These are phyloP conservation scores for Ptilorrhoa leucosticta DNA, from an alignment of 2,113 vertebrate species.

Conservation along the genomic window DNA sequence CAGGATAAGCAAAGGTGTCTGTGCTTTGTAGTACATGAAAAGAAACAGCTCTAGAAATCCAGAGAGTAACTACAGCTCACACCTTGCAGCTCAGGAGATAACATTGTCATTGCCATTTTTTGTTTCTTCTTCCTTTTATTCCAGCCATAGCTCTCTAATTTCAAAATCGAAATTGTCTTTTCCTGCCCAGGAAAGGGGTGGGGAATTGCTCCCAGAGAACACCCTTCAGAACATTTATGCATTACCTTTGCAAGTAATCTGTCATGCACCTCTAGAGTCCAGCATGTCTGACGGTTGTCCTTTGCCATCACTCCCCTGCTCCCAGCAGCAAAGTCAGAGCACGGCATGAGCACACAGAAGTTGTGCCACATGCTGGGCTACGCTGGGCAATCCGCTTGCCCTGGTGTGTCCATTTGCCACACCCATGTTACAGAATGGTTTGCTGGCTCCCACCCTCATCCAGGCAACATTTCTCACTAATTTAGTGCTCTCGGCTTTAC, in stretches of 20 bases:
- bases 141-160: background rate
- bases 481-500: background rate
- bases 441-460: background rate
- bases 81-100: background rate
- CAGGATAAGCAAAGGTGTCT: background rate
- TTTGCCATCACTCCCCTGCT: background rate
- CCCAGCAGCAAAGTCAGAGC: background rate
- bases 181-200: background rate
- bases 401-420: rapidly evolving
- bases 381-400: rapidly evolving
- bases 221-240: background rate
- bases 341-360: background rate
- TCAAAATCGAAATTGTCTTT: background rate
- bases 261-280: background rate
- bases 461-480: background rate
- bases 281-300: background rate
- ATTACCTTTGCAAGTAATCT: background rate
- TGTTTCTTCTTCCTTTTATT: background rate
- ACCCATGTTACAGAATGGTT: background rate
- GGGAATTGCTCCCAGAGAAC: background rate
- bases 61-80: background rate
- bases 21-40: background rate
- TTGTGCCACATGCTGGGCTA: too few species aligned
- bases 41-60: background rate
- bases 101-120: background rate